A percentile compares a stretch with the other conserved stretches of the same genome.
Evolutionary conservation across 2,888 invertebrate species (phyloP).

Genomic region (Agriotes lineatus): DNA sequence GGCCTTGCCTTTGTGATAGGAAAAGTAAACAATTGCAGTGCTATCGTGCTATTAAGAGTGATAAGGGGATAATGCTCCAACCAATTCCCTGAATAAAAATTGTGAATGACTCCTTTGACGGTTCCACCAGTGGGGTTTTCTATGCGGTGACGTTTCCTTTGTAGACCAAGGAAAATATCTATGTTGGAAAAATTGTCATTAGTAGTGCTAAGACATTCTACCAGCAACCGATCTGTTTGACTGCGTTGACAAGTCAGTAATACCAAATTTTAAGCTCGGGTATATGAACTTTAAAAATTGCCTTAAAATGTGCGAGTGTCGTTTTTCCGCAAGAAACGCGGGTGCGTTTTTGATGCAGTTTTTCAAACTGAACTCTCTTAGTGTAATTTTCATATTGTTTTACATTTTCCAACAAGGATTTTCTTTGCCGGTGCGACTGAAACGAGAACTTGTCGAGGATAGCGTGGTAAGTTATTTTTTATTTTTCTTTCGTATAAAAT

Average conservation of each 20-base stretch:
- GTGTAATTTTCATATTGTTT: conserved; percentile 36
- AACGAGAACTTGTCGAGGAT: conserved; percentile 39
- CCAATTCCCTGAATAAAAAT: conserved; percentile 20
- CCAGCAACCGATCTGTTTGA: too few relatives aligned
- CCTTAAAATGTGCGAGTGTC: conserved; percentile 17
- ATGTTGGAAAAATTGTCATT: neutral
- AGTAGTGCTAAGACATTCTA: too few relatives aligned
- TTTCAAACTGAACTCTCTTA: conserved; percentile 27
- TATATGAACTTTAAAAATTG: neutral
- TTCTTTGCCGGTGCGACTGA: conserved; percentile 32
- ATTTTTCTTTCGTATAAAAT: too few relatives aligned
- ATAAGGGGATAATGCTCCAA: conserved; percentile 26
- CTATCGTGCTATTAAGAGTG: conserved; percentile 12
- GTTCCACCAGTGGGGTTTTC: conserved; percentile 1
- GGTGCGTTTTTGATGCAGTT: conserved; percentile 15
- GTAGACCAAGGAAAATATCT: neutral
- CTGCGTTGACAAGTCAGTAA: neutral
- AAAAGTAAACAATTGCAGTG: conserved; percentile 17
- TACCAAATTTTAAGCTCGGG: neutral
- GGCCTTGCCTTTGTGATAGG: conserved; percentile 9
- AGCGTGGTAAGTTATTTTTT: conserved; percentile 35
- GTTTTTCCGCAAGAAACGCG: neutral
- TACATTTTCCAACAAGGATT: conserved; percentile 35
- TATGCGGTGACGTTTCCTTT: conserved; percentile 23
- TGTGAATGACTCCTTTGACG: conserved; percentile 4